Base-by-base conservation (phyloP, 2,888 invertebrate species). In the Eupithecia vulgata region DNA sequence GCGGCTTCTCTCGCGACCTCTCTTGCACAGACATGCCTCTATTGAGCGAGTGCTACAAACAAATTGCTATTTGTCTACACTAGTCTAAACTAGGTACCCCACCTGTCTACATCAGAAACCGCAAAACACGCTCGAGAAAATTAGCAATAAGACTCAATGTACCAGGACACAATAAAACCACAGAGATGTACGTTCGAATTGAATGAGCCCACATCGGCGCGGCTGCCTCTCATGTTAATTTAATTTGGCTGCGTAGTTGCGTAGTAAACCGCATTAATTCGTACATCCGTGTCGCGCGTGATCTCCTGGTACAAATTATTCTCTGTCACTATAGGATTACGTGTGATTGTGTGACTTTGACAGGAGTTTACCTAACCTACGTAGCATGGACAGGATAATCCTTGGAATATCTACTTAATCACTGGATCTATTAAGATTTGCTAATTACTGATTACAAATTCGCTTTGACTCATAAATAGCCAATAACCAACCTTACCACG, bases 201-300 rank as follows among this genome's bases (percentile, higher is more conserved):
- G 68, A 68, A 70, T 68, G 61, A 70, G 67, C 67, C 75, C 68
- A 72, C 70, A 72, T 64, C 67, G 83, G 84, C 75, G 74, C 57
- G 57, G 12, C 48, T 71, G 84, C 81, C 85, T 83, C 84, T 86
- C 87, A 88, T 88, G 91, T 87, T 91, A 91, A 91, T 90, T 90
- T 88, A 89, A 92, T 91, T 90, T 87, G 81, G 83, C 84, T 83
- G 80, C 81, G 84, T 84, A 83, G 84, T 85, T 82, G 79, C 81
- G 85, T 84, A 83, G 83, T 84, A 81, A 82, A 82, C 85, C 84
- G 79, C 81, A 80, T 81, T 84, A 82, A 86, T 85, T 86, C 85
- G 40, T 37, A 80, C 82, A 85, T 81, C 79, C 78, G 75, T 75
- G 75, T 79, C 79, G 78, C 81, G 80, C 78, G 72, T 82, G 79